phyloP scores from a whole-genome alignment of 1,140 invertebrate species.

The Coboldia fuscipes region DNA sequence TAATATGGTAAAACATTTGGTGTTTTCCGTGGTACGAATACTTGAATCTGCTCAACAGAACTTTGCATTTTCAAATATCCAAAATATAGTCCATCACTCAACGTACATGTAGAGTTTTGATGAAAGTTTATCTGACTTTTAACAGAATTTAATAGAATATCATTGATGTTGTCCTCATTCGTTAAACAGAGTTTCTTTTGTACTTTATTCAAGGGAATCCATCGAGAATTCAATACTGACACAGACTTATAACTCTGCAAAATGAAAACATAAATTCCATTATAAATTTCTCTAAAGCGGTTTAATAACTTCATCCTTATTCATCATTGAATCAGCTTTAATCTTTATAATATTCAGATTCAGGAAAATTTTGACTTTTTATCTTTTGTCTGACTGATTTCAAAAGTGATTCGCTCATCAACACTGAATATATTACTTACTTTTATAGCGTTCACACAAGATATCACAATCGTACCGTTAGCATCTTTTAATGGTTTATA shows the following conservation, averaged over 20 bases:
- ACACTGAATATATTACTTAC: not conserved
- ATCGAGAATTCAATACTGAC: slow-evolving; percentile 69
- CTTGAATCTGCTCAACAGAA: slow-evolving; percentile 79
- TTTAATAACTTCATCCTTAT: too few species aligned
- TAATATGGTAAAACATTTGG: slow-evolving; percentile 86
- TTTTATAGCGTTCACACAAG: slow-evolving; percentile 63
- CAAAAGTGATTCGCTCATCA: not conserved
- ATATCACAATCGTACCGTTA: slow-evolving; percentile 77
- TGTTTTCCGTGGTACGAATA: slow-evolving; percentile 74
- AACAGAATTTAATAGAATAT: slow-evolving; percentile 63
- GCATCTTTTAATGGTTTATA: slow-evolving; percentile 70
- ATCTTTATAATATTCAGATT: too few species aligned
- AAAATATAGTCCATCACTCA: slow-evolving; percentile 74
- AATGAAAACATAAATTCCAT: not conserved
- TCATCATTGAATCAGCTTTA: too few species aligned
- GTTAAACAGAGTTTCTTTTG: slow-evolving; percentile 26
- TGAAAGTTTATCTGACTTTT: slow-evolving; percentile 84
- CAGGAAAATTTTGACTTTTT: not conserved
- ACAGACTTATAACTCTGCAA: slow-evolving; percentile 49
- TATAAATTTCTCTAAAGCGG: too few species aligned
- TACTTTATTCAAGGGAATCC: slow-evolving; percentile 66
- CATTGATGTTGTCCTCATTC: slow-evolving; percentile 50
- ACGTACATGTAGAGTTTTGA: slow-evolving; percentile 53
- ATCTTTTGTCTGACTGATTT: not conserved
- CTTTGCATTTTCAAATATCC: slow-evolving; percentile 91